Percentiles rank a stretch among this genome's conserved stretches.
Conservation (phyloP, 2,113 vertebrate species). For the Pholis gunnellus region DNA sequence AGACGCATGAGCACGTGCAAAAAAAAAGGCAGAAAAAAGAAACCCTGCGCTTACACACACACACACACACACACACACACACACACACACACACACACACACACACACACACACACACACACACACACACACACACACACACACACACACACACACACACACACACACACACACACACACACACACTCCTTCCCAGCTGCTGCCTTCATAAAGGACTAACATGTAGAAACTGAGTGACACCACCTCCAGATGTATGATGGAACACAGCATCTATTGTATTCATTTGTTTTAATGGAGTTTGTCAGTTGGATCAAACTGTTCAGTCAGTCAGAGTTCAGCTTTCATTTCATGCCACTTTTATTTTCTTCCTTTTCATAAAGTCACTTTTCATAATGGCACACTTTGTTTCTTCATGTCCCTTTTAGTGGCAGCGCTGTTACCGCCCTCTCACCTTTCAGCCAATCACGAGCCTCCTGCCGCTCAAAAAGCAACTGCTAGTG, state of each 20-base stretch:
- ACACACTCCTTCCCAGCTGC: conserved; percentile 86
- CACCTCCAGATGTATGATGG: neutral
- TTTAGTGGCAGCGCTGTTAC: neutral
- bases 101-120: conserved; percentile 45
- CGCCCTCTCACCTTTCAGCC: neutral
- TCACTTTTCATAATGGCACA: neutral
- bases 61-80: neutral
- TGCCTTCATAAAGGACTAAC: conserved; percentile 82
- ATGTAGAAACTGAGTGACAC: neutral
- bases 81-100: neutral
- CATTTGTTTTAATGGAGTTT: neutral
- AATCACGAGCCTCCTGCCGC: neutral
- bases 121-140: conserved; percentile 18
- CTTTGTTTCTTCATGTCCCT: neutral
- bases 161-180: neutral
- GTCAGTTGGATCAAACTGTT: neutral
- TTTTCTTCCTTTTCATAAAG: neutral
- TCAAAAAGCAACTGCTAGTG: neutral
- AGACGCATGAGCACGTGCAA: conserved; percentile 76
- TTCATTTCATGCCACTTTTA: neutral
- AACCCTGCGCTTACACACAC: conserved; percentile 4
- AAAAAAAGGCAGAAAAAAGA: conserved; percentile 36
- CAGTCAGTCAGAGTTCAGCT: neutral
- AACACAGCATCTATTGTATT: neutral
- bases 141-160: neutral